Conservation (phyloP, 2,888 invertebrate genomes). For the Diplazon laetatorius region DNA sequence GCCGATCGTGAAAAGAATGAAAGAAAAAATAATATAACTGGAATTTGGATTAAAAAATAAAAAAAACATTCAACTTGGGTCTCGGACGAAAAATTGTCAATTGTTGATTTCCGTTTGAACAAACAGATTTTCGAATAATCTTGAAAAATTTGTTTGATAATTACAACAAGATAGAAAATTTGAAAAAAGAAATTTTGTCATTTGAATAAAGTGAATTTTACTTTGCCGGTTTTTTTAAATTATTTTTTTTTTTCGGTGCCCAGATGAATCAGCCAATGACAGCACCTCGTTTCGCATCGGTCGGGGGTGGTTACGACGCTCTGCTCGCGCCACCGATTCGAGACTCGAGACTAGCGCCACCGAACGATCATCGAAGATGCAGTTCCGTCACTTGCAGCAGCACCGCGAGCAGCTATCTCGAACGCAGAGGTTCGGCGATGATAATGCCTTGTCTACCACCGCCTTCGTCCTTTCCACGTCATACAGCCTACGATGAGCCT, state of each 20-base stretch:
- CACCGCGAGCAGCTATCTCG: conserved; percentile 92
- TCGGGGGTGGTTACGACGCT: conserved; percentile 88
- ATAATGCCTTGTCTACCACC: conserved; percentile 88
- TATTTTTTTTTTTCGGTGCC: background rate
- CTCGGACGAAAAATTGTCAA: no score
- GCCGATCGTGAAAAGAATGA: no score
- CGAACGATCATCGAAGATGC: conserved; percentile 84
- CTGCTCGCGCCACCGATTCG: conserved; percentile 87
- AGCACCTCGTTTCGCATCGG: conserved; percentile 85
- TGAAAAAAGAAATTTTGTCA: no score
- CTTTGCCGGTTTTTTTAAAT: no score
- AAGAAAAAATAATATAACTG: no score
- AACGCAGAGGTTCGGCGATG: conserved; percentile 91
- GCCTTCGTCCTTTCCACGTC: conserved; percentile 82
- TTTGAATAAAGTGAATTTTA: no score
- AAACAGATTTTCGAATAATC: no score
- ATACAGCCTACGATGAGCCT: conserved; percentile 81
- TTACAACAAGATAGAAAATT: no score
- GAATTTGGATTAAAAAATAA: no score
- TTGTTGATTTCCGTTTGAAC: no score
- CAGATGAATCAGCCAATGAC: conserved; percentile 72
- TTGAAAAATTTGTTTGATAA: no score
- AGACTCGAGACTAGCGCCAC: conserved; percentile 81
- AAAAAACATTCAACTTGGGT: no score
- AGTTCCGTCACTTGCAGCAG: conserved; percentile 94